phyloP scores from a whole-genome alignment of 2,797 vertebrate genomes.

The Danionella dracula region DNA sequence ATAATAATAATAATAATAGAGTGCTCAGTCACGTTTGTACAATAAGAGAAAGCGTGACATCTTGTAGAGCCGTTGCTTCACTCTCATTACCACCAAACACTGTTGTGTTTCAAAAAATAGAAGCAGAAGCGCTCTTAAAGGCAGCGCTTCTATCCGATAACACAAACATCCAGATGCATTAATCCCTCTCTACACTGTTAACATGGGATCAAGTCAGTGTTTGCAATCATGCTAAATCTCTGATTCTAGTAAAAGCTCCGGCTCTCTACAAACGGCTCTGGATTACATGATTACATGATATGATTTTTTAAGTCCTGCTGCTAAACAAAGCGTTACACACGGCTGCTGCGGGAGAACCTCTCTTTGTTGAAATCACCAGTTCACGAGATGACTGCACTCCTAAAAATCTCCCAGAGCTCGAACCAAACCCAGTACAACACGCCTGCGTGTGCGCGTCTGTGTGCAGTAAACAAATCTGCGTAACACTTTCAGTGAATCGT shows the following conservation, averaged over 20 bases:
- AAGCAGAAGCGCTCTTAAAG: too few species aligned
- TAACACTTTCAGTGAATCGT: neutral
- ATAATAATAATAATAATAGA: too few species aligned
- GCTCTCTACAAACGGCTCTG: neutral
- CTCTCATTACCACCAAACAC: too few species aligned
- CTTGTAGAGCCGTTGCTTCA: too few species aligned
- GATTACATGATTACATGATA: neutral
- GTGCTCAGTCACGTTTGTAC: neutral
- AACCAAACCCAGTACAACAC: too few species aligned
- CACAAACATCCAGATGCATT: conserved; percentile 11
- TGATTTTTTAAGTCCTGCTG: neutral
- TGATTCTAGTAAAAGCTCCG: too few species aligned
- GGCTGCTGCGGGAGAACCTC: neutral
- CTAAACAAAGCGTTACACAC: neutral
- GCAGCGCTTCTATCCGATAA: too few species aligned
- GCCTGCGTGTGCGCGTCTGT: neutral
- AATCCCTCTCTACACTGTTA: neutral
- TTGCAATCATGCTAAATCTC: conserved; percentile 16
- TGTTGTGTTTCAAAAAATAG: too few species aligned
- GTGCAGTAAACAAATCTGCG: neutral
- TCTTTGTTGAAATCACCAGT: neutral
- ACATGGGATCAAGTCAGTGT: conserved; percentile 2
- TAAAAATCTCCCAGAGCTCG: too few species aligned
- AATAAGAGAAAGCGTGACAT: conserved; percentile 4
- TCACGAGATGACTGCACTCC: too few species aligned